Evolutionary conservation across 2,113 vertebrate species (phyloP), one percentile per base, ranked within the genome.

Genomic region (Dolichallabes microphthalmus): DNA sequence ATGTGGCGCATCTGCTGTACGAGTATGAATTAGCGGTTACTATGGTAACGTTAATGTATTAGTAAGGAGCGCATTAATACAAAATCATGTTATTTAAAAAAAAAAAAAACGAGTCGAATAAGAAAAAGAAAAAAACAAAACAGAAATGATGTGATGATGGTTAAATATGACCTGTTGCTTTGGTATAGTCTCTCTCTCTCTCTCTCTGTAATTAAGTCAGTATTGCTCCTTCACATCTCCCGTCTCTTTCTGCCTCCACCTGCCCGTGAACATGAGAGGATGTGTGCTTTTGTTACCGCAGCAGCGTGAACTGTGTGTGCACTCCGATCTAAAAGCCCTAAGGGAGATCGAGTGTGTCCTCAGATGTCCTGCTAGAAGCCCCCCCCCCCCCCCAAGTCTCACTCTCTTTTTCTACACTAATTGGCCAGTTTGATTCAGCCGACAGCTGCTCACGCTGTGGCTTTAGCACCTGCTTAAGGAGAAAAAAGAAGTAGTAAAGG

Each of bases 401-500:
- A 52, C 52, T 76, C 74, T 55, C 52, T 17, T 76, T 58, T 76
- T 20, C 27, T 57, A 55, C 32, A 79, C 77, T 79, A 79, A 79
- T 63, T 80, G 58, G 58, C 58, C 22, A n/a, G 78, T 80, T 80
- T 27, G 57, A 80, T 80, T 80, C 58, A 45, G 78, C 35, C n/a
- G 78, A 80, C 58, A 80, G 58, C 77, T 63, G 57, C 14, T 63
- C 78, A 80, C 35, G 63, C 58, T n/a, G 13, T n/a, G 60, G 78
- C 58, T 80, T 80, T 80, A 80, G 78, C 78, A 80, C 60, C 78
- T 80, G 58, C 78, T 80, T 80, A 53, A 53, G 25, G 53, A 30
- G 52, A 77, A 14, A 75, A 25, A 30, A 39, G 39, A 20, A 22
- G 39, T 39, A 71, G 32, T 10, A 20, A 71, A 71, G 19, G 8